Conservation (phyloP, 2,888 invertebrate genomes). For the Hypercompe scribonia region DNA sequence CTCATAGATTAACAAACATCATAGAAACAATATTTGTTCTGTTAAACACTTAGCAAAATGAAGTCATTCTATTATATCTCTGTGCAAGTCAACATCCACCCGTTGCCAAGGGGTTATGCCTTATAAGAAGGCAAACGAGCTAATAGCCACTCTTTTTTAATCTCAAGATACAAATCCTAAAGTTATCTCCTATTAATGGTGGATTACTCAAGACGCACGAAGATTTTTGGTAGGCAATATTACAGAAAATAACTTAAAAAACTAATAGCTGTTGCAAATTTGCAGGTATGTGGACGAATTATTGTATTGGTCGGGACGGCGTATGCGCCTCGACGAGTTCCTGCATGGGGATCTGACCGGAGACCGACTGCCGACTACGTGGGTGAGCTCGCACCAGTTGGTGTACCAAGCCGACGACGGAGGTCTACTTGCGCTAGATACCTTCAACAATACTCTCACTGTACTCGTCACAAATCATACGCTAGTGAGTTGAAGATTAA, state of each 20-base stretch:
- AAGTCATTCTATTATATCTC: too few relatives aligned
- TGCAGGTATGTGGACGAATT: slow-evolving; percentile 94
- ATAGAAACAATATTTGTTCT: too few relatives aligned
- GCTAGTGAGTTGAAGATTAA: slow-evolving; percentile 86
- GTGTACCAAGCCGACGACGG: slow-evolving; percentile 96
- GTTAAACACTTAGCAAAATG: too few relatives aligned
- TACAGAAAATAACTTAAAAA: not conserved
- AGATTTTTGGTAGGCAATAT: not conserved
- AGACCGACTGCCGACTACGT: slow-evolving; percentile 91
- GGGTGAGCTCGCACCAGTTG: slow-evolving; percentile 93
- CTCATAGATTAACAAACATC: too few relatives aligned
- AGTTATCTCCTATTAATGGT: too few relatives aligned
- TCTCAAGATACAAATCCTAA: not conserved
- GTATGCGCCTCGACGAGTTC: slow-evolving; percentile 94
- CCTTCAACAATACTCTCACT: slow-evolving; percentile 91
- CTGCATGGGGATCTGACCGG: slow-evolving; percentile 92
- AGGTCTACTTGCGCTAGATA: slow-evolving; percentile 92
- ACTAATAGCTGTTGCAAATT: not conserved
- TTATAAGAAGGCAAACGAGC: too few relatives aligned
- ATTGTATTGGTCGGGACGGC: slow-evolving; percentile 94
- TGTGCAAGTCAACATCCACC: too few relatives aligned
- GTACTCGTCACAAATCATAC: slow-evolving; percentile 95
- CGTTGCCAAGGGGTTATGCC: too few relatives aligned
- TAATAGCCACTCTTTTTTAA: too few relatives aligned
- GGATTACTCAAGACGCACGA: not conserved